Base-by-base conservation (phyloP, 2,113 vertebrate genomes). In the Proteles cristata region DNA sequence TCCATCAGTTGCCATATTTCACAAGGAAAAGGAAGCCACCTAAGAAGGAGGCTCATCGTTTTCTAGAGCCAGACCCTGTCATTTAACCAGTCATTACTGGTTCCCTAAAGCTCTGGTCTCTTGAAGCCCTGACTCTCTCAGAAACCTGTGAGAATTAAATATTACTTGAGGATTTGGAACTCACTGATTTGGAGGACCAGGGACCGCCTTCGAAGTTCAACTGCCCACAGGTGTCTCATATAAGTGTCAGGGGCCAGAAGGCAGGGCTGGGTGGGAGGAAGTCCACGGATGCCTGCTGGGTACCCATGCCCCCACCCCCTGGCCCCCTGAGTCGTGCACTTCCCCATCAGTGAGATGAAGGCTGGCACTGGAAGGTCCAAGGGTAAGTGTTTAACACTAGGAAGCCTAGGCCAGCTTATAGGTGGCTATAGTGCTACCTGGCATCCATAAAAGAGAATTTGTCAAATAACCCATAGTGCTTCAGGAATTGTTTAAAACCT, bases 231-330 rank as follows among this genome's bases (percentile, higher is more conserved):
- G 39, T 58, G 84, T 81, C 74, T 39, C 4, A 50, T 4, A 39
- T 5, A 81, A 28, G 43, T 23, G 2, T 19, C 1, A 6, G 31
- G 50, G 15, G 16, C 48, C 7, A 28, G 66, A 76, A 82, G 53
- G 43, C 3, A 2, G 26, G 10, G 16, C 33, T 0, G 14, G 21
- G 63, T 0, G 12, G 65, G 66, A 55, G 1, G 11, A 50, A n/a
- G n/a, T 2, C 0, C 28, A 25, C 11, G 2, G 15, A 31, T 33
- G 35, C 31, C 68, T 5, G 17, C n/a, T 11, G 17, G 7, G 23
- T 0, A 28, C 17, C 28, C 39, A 21, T 4, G 11, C 50, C 63
- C 83, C 25, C 33, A 25, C 2, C 28, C n/a, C 58, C 58, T 23
- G 1, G 58, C 58, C 21, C 58, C 58, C 58, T 61, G 58, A 45